These are phyloP conservation scores for Cheirogaleus medius DNA, from an alignment of 2,113 vertebrate species.

Conservation along the genomic window DNA sequence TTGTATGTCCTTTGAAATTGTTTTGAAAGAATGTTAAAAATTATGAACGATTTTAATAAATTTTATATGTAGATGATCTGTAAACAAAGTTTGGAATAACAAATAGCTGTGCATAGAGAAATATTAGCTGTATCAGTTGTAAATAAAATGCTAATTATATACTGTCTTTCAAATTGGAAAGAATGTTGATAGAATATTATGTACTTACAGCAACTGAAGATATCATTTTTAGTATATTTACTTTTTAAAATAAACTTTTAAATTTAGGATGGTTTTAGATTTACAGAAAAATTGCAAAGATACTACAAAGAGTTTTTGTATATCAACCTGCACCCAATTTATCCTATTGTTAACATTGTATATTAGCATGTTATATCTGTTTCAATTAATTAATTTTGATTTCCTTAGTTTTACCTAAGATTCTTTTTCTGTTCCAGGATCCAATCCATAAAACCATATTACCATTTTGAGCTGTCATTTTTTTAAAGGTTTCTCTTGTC, in stretches of 20 bases:
- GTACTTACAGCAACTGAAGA: neutral
- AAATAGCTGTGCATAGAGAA: neutral
- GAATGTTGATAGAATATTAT: neutral
- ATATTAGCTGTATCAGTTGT: neutral
- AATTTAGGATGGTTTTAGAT: slow-evolving; percentile 23
- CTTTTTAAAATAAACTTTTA: slow-evolving; percentile 21
- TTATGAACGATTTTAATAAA: neutral
- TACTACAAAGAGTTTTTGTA: neutral
- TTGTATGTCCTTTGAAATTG: neutral
- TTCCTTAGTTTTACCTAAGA: neutral
- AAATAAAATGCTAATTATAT: neutral
- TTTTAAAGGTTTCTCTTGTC: neutral
- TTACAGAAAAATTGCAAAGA: neutral
- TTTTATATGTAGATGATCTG: neutral
- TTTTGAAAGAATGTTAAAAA: neutral
- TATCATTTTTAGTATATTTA: neutral
- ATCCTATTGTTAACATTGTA: neutral
- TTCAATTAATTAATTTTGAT: neutral
- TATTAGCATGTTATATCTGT: neutral
- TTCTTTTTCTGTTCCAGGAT: neutral
- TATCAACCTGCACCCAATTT: neutral
- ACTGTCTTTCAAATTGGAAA: neutral
- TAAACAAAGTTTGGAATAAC: neutral
- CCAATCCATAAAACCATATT: neutral
- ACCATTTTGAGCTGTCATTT: neutral